Conservation (phyloP, 2,888 invertebrate species). For the Lobophora halterata region DNA sequence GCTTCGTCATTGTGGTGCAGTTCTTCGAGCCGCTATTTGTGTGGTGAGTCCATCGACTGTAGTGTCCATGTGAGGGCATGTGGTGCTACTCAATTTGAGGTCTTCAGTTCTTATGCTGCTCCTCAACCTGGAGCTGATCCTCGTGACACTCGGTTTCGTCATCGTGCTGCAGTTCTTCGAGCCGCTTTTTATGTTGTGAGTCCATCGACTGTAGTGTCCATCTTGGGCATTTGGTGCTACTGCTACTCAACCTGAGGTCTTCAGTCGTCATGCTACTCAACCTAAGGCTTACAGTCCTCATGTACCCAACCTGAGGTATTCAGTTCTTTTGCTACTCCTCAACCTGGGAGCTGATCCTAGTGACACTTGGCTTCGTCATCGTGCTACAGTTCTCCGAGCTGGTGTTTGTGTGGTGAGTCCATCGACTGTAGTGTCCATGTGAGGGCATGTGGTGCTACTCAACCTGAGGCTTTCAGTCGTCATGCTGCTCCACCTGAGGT, state of each 20-base stretch:
- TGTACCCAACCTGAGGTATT: too few relatives aligned
- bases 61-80: too few relatives aligned
- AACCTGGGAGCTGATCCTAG: conserved; percentile 92
- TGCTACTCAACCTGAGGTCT: too few relatives aligned
- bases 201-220: too few relatives aligned
- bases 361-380: conserved; percentile 93
- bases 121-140: conserved; percentile 91
- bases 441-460: conserved; percentile 94
- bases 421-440: too few relatives aligned
- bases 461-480: too few relatives aligned
- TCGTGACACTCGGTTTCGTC: conserved; percentile 93
- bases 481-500: conserved; percentile 90
- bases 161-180: conserved; percentile 94
- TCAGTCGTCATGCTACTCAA: too few relatives aligned
- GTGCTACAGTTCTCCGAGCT: conserved; percentile 94
- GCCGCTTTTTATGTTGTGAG: conserved; percentile 92
- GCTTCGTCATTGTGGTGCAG: conserved; percentile 94
- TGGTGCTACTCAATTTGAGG: too few relatives aligned
- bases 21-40: conserved; percentile 92
- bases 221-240: too few relatives aligned
- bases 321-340: too few relatives aligned
- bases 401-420: conserved; percentile 92
- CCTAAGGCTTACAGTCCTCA: too few relatives aligned
- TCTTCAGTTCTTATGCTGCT: conserved; percentile 93
- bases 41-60: too few relatives aligned